phyloP scores from a whole-genome alignment of 2,113 vertebrate species.

The Oncorhynchus kisutch region DNA sequence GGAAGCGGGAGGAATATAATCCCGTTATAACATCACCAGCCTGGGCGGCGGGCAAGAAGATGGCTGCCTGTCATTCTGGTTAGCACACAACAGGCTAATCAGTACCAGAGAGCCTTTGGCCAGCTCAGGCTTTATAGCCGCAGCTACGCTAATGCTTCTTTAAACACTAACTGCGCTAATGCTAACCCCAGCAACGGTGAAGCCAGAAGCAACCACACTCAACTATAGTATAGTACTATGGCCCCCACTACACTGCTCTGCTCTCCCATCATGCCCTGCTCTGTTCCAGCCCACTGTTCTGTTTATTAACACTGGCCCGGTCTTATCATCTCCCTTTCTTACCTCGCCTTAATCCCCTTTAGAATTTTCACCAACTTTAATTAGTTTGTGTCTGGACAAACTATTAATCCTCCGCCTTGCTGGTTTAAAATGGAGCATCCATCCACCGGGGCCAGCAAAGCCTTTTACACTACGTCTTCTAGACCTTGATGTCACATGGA shows the following conservation, averaged over 20 bases:
- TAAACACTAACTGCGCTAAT: neutral
- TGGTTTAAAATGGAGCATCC: slow-evolving; percentile 46
- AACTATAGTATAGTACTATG: neutral
- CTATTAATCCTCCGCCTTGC: slow-evolving; percentile 46
- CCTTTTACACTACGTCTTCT: slow-evolving; percentile 23
- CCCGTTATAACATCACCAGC: slow-evolving; percentile 4
- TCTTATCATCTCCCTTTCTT: slow-evolving; percentile 49
- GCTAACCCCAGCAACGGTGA: slow-evolving; percentile 8
- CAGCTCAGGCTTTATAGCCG: neutral
- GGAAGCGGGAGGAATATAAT: neutral
- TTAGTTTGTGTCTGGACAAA: slow-evolving; percentile 55
- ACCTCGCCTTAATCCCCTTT: slow-evolving; percentile 39
- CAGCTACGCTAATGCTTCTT: neutral
- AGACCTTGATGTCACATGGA: slow-evolving; percentile 25
- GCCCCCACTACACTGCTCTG: neutral
- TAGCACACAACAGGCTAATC: slow-evolving; percentile 31
- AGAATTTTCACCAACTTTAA: slow-evolving; percentile 46
- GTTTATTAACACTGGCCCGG: slow-evolving; percentile 34
- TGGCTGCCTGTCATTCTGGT: slow-evolving; percentile 27
- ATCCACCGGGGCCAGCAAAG: slow-evolving; percentile 15
- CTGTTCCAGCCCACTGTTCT: slow-evolving; percentile 24
- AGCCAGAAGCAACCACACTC: neutral
- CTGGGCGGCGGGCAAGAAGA: slow-evolving; percentile 15
- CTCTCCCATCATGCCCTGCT: neutral
- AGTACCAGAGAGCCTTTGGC: slow-evolving; percentile 1